Evolutionary conservation across 2,888 invertebrate species (phyloP).

Genomic region (Meiosimyza platycephala): DNA sequence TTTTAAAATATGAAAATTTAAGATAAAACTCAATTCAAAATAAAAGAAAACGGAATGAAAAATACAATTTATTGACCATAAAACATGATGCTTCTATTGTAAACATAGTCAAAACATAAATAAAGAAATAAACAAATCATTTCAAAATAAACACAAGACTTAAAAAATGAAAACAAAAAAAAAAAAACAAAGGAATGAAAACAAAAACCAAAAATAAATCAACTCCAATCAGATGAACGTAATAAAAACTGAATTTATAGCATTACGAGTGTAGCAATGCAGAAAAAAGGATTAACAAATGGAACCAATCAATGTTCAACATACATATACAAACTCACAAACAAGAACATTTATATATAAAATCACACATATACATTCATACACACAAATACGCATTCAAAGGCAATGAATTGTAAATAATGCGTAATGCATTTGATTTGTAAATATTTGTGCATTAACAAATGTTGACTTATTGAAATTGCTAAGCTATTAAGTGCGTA

Average conservation of each 20-base stretch:
- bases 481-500: too few relatives aligned
- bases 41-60: too few relatives aligned
- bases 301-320: slow-evolving; percentile 10
- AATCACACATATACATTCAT: too few relatives aligned
- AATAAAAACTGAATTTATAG: slow-evolving; percentile 17
- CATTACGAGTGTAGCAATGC: background rate
- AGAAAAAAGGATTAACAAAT: background rate
- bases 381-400: too few relatives aligned
- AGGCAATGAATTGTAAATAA: too few relatives aligned
- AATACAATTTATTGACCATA: background rate
- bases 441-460: too few relatives aligned
- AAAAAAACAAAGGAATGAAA: background rate
- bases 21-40: background rate
- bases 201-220: background rate
- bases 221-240: background rate
- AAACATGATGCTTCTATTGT: background rate
- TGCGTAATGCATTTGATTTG: too few relatives aligned
- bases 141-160: slow-evolving; percentile 8
- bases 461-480: too few relatives aligned
- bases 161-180: background rate
- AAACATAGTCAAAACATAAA: background rate
- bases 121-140: slow-evolving; percentile 1
- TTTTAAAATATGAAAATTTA: background rate
- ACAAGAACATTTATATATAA: too few relatives aligned
- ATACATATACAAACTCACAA: background rate